Base-by-base conservation (phyloP, 2,888 invertebrate genomes). In the Limnephilus lunatus region DNA sequence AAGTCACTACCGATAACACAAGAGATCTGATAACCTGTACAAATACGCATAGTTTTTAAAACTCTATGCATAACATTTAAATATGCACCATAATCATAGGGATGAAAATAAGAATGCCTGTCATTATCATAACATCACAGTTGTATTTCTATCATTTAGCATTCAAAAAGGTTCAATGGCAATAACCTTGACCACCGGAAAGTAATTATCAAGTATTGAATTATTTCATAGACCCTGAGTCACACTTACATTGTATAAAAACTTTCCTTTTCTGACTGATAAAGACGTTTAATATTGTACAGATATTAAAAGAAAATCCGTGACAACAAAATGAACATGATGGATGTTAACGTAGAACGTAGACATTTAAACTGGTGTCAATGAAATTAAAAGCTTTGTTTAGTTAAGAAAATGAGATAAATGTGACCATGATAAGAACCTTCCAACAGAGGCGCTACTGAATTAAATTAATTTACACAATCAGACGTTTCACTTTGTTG, bases 31-130 rank as follows among this genome's bases (percentile, higher is more conserved):
- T 90, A 86, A 81, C 86, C 80, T 86, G 81, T 31, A 80, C 83
- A 90, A 90, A 90, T 48, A 90, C n/a, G 31, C 30, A 86, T 86
- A 39, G 48, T 48, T 86, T 86, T 83, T 35, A 83, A 35, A 83
- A 35, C 2, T 25, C 35, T 35, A 39, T 15, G 83, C n/a, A 15
- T 25, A 35, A 19, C 32, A 83, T 25, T 83, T 83, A 83, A 83
- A 35, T 7, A 83, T 35, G 19, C 19, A 39, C 35, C 32, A 83
- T 7, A 25, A 35, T 2, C 25, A 25, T 9, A 35, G 83, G 35
- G 35, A 15, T 83, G 83, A 25, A 83, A 83, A 0, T 32, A 2
- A 25, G 68, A 68, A 25, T n/a, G 11, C 7, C 19, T 53, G 15
- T 53, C 3, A 15, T 15, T 53, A 53, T 15, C 5, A 68, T 53